Base-by-base conservation (phyloP, 37 sponge, comb jelly and placozoan genomes). In the Geodia barretti region DNA sequence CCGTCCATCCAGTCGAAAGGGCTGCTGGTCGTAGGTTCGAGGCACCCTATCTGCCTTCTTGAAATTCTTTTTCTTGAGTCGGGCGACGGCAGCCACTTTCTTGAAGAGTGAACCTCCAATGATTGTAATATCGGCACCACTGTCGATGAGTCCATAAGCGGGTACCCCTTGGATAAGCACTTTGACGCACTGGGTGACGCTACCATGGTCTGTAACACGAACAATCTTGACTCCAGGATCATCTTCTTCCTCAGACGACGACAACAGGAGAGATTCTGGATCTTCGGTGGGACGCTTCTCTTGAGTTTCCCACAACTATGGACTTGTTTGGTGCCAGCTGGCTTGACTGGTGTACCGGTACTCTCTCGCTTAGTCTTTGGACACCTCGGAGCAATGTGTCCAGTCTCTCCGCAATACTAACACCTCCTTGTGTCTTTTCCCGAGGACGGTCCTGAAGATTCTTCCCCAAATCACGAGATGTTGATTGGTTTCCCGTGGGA, bases 101-200 rank as follows among this genome's bases (percentile, higher is more conserved):
- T 33, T 35, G 60, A 79, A 79, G 20, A 79, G 80, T 19, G 23
- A 28, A 24, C 80, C 80, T 24, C 80, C 80, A 41, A 79, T 79
- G 7, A 79, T 79, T n/a, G 80, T 67, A 36, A 79, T 47, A 40
- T 79, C 80, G 28, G 81, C 60, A 17, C 81, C 81, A 61, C 72
- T 80, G 58, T 80, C 81, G 24, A 80, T 73, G 33, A 80, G 1
- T 26, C 81, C 81, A 38, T 39, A 41, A 38, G 72, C 71, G 1
- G 81, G 81, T 3, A 80, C 81, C 38, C 81, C 81, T 70, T 80
- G 81, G 62, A 80, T 41, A 25, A 40, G 33, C 39, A 80, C 86
- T 36, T 72, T 71, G 38, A 39, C 79, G 62, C 79, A 85, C 74
- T 79, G 62, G n/a, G 75, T n/a, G 28, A 60, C 26, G 34, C 81